These are phyloP conservation scores for Upupa epops DNA, from an alignment of 2,113 vertebrate genomes.

Conservation along the genomic window DNA sequence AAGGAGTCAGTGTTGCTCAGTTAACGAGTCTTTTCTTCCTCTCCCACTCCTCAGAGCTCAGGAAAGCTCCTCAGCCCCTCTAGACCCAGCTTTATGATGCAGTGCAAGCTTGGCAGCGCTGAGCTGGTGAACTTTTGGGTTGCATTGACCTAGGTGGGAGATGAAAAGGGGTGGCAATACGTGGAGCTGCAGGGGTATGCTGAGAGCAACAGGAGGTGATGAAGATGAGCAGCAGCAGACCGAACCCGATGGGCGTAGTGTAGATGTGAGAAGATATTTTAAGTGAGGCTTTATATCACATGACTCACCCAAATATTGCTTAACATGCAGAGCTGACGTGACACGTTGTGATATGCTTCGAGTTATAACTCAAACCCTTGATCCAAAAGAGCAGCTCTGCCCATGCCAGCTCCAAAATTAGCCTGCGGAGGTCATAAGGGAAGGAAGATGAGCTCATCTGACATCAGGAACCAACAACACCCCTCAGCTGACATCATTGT, in stretches of 20 bases:
- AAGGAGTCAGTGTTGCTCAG: background rate
- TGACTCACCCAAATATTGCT: constrained; percentile 39
- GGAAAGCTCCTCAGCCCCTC: background rate
- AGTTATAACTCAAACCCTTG: background rate
- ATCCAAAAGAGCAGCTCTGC: background rate
- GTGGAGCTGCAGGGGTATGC: background rate
- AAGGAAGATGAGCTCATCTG: background rate
- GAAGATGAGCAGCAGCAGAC: background rate
- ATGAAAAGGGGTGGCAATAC: background rate
- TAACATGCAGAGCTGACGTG: background rate
- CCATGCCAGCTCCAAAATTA: background rate
- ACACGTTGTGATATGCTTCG: background rate
- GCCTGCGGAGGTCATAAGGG: background rate
- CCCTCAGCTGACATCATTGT: background rate
- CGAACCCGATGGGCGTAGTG: background rate
- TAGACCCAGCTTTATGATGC: background rate
- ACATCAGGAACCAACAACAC: background rate
- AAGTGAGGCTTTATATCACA: background rate
- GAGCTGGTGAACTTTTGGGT: background rate
- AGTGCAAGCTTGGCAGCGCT: background rate
- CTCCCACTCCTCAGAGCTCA: background rate
- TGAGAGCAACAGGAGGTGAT: background rate
- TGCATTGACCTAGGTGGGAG: background rate
- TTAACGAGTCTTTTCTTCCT: background rate
- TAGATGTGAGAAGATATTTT: constrained; percentile 37